Percentiles rank a stretch among this genome's conserved stretches.
Conservation (phyloP, 2,797 vertebrate genomes). For the Coreius guichenoti region DNA sequence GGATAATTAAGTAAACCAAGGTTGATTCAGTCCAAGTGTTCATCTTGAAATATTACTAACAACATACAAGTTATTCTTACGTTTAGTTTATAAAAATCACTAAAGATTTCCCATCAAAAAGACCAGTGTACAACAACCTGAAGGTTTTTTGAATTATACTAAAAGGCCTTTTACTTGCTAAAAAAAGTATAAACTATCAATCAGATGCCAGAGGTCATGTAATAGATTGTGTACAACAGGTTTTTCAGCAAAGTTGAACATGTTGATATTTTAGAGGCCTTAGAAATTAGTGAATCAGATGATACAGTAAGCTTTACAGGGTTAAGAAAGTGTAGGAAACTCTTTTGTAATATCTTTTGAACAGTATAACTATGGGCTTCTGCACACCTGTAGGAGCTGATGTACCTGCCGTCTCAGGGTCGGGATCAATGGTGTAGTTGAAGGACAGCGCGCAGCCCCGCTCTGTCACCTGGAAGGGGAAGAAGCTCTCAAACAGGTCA, state of each 20-base stretch:
- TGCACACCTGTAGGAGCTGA: constrained; percentile 69
- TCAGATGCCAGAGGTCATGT: background rate
- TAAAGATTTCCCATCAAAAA: background rate
- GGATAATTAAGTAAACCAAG: background rate
- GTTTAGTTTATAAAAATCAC: background rate
- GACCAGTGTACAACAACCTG: background rate
- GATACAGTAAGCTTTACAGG: background rate
- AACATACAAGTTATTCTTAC: background rate
- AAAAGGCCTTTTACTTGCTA: background rate
- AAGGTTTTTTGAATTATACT: background rate
- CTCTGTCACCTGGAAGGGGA: constrained; percentile 93
- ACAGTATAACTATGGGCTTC: background rate
- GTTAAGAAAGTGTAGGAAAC: background rate
- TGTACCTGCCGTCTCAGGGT: constrained; percentile 86
- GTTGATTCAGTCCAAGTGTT: too few species aligned
- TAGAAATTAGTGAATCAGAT: background rate
- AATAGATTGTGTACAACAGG: background rate
- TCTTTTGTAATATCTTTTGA: background rate
- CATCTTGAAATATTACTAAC: constrained; percentile 4
- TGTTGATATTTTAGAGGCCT: background rate
- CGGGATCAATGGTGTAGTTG: constrained; percentile 75
- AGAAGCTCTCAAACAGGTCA: constrained; percentile 95
- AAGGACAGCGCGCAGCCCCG: constrained; percentile 91
- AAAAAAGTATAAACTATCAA: background rate
- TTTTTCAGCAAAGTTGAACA: background rate